Evolutionary conservation across 1,140 invertebrate species (phyloP), one percentile per base, ranked within the genome.

Genomic region (Aphelenchoides avenae): DNA sequence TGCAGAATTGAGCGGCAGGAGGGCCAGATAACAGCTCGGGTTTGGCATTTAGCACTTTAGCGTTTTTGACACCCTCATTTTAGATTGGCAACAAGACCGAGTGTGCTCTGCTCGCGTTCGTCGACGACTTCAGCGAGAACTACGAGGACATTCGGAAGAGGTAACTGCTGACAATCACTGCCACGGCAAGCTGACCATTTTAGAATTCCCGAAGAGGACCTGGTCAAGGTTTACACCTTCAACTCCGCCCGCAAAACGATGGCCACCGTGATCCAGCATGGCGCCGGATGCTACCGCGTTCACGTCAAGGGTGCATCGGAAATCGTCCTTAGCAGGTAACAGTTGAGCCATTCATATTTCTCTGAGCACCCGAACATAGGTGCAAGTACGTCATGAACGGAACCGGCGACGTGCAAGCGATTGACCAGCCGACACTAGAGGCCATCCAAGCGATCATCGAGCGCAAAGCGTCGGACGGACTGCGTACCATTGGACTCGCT

Each of bases 391-490:
- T 96, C 70, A 88, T 93, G 79, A 90, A 90, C 50, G 86, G 88
- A 76, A 86, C 91, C 68, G 93, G 92, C 59, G n/a, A 84, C 87
- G 68, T 78, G 94, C 69, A 86, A 91, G 73, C 86, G 87, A 76
- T 96, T 98, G 79, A 87, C 87, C 90, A 93, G 85, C 89, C 92
- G 76, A 89, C 96, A 62, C 82, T 88, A 60, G 81, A 97, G 46
- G 87, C 96, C 52, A 84, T 86, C 64, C 89, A 89, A 79, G 90
- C 98, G 9, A 97, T 99, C 75, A 91, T 98, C 78, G 91, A 64
- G 31, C 37, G 91, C 31, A 98, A 98, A 94, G 95, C 95, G 55
- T 88, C 87, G 76, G 89, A 97, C 81, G 95, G 94, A 22, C 83
- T 99, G 20, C 82, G 95, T 62, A 99, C 95, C 55, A 97, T 75